Base-by-base conservation (phyloP, 23 tunicate species). In the Oikopleura albicans region DNA sequence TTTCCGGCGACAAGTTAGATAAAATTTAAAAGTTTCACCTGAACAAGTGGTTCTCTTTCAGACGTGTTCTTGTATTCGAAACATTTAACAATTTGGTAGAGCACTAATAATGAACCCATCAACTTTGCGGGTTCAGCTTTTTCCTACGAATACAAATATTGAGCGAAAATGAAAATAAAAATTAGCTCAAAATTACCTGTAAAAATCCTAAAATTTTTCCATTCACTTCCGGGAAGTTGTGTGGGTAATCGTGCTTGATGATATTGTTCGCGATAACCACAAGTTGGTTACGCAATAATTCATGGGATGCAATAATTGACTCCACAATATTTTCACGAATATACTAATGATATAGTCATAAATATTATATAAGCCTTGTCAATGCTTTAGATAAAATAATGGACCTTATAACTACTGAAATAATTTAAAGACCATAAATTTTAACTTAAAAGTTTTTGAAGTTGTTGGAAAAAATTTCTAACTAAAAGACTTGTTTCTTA, bases 271-370 rank as follows among this genome's bases (percentile, higher is more conserved):
- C 92, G 71, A 91, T 86, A 1, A 91, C 96, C 1, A 87, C 87
- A 33, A 95, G 83, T 75, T 95, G 99, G 85, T 83, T 88, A 63
- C 99, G 89, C 76, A 31, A 49, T 76, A 41, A 84, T 29, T 83
- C 57, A 36, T 39, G 36, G 4, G 84, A 40, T 22, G 39, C 59
- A 83, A 95, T 90, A 39, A 95, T 90, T 0, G 99, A 95, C 40
- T 95, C 95, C 22, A 95, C 99, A 85, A 95, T 91, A 76, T 95
- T 91, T 39, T 88, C 89, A 49, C 99, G 84, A 34, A 95, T 88
- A 40, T 71, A 71, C 79, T 71, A 71, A 71, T 22, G 79, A 49
- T n/a, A n/a, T n/a, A n/a, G n/a, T n/a, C n/a, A n/a, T n/a, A n/a
- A n/a, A n/a, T n/a, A n/a, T n/a, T n/a, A n/a, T n/a, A n/a, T n/a